phyloP scores from a whole-genome alignment of 1,140 invertebrate species.

The Solen grandis region DNA sequence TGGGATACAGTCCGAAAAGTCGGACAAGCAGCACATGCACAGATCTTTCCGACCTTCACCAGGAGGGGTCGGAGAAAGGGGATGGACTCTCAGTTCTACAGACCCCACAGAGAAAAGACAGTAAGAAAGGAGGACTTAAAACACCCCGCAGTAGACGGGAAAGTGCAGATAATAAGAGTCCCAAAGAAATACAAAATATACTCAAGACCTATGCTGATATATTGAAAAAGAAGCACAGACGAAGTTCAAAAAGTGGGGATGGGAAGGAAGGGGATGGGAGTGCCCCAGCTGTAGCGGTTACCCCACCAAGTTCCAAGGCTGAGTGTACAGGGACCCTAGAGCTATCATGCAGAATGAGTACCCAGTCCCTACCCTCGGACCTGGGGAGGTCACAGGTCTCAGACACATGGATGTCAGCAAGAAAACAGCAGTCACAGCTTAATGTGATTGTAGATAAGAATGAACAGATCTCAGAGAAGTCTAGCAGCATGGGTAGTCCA shows the following conservation, averaged over 20 bases:
- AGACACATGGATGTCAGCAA: conserved; percentile 17
- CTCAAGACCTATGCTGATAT: conserved; percentile 41
- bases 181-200: conserved; percentile 29
- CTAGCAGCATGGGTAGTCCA: not conserved
- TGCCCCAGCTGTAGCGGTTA: not conserved
- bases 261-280: not conserved
- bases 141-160: conserved; percentile 5
- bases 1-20: conserved; percentile 3
- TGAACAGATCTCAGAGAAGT: conserved; percentile 8
- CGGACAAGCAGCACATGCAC: conserved; percentile 34
- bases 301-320: conserved; percentile 2
- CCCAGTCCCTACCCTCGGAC: conserved; percentile 33
- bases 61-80: conserved; percentile 29
- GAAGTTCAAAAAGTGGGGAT: not conserved
- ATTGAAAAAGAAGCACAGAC: conserved; percentile 26
- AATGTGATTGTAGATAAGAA: conserved; percentile 7
- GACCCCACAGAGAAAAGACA: conserved; percentile 22
- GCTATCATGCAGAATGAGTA: conserved; percentile 26
- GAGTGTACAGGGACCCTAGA: not conserved
- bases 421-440: not conserved
- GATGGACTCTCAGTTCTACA: not conserved
- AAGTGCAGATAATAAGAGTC: conserved; percentile 37
- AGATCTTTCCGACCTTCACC: conserved; percentile 32
- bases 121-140: not conserved
- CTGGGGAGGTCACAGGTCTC: not conserved